These are phyloP conservation scores for Charaxes varanes DNA, from an alignment of 1,140 invertebrate species.

Conservation along the genomic window DNA sequence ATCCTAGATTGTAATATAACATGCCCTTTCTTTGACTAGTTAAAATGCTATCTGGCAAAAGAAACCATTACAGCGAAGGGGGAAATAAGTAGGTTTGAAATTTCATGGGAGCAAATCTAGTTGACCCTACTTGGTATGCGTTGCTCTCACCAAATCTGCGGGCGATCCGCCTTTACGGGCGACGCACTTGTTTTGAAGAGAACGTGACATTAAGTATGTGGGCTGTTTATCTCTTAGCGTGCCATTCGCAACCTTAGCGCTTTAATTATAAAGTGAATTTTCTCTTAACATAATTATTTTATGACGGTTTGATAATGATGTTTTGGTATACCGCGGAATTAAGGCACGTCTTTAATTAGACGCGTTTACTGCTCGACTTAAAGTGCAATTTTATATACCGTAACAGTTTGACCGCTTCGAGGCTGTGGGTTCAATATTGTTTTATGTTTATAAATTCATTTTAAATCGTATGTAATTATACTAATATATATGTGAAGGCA, in stretches of 20 bases:
- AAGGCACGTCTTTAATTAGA: slow-evolving; percentile 24
- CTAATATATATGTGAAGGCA: too few species aligned
- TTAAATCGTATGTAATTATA: too few species aligned
- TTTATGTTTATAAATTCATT: too few species aligned
- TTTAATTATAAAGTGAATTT: slow-evolving; percentile 2
- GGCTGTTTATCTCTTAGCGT: slow-evolving; percentile 2
- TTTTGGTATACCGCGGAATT: slow-evolving; percentile 23
- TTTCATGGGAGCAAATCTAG: slow-evolving; percentile 1
- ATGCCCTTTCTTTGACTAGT: too few species aligned
- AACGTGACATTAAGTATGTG: slow-evolving; percentile 26
- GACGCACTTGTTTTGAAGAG: slow-evolving; percentile 20
- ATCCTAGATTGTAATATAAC: too few species aligned
- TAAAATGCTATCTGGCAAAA: too few species aligned
- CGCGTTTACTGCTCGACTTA: slow-evolving; percentile 21
- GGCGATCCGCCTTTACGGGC: slow-evolving; percentile 17
- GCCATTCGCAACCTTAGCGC: slow-evolving; percentile 1
- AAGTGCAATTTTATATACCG: slow-evolving; percentile 24
- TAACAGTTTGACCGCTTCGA: slow-evolving; percentile 14
- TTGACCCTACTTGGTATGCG: slow-evolving; percentile 15
- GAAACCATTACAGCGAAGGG: too few species aligned
- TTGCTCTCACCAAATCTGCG: slow-evolving; percentile 15
- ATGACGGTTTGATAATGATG: slow-evolving; percentile 13
- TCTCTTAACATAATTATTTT: slow-evolving; percentile 1
- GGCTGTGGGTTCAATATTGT: not conserved
- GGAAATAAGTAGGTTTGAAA: not conserved